A percentile compares a stretch with the other conserved stretches of the same genome.
These are phyloP conservation scores for Drosophila hydei DNA, from an alignment of 1,140 invertebrate genomes.

Conservation along the genomic window DNA sequence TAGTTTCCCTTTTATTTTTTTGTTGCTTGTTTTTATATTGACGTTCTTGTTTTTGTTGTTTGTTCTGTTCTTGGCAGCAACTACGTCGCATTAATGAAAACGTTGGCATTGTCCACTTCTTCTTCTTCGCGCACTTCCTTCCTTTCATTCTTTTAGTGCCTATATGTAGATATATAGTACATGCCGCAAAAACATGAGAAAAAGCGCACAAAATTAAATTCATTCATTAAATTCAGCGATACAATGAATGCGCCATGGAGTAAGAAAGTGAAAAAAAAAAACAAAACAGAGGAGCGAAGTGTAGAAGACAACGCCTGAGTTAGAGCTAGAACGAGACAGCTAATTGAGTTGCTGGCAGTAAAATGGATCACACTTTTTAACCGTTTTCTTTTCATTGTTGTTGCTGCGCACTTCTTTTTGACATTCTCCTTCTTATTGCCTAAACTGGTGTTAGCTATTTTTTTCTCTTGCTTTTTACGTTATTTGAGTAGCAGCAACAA, in stretches of 20 bases:
- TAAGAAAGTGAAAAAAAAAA: slow-evolving; percentile 7
- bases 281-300: neutral
- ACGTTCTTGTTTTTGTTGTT: slow-evolving; percentile 45
- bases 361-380: slow-evolving; percentile 5
- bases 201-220: slow-evolving; percentile 66
- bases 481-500: slow-evolving; percentile 6
- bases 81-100: slow-evolving; percentile 79
- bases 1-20: neutral
- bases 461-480: neutral
- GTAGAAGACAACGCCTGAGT: neutral
- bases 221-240: slow-evolving; percentile 73
- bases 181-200: slow-evolving; percentile 55
- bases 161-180: slow-evolving; percentile 20
- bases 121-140: slow-evolving; percentile 76
- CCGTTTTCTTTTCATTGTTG: neutral
- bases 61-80: slow-evolving; percentile 64
- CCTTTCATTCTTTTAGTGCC: slow-evolving; percentile 57
- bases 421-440: neutral
- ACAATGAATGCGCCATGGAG: slow-evolving; percentile 35
- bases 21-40: slow-evolving; percentile 25
- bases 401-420: neutral
- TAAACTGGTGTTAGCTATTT: neutral
- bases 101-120: slow-evolving; percentile 78
- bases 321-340: slow-evolving; percentile 13
- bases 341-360: slow-evolving; percentile 23